These are phyloP conservation scores for Drosophila limbata DNA, from an alignment of 2,888 invertebrate species.

Conservation along the genomic window DNA sequence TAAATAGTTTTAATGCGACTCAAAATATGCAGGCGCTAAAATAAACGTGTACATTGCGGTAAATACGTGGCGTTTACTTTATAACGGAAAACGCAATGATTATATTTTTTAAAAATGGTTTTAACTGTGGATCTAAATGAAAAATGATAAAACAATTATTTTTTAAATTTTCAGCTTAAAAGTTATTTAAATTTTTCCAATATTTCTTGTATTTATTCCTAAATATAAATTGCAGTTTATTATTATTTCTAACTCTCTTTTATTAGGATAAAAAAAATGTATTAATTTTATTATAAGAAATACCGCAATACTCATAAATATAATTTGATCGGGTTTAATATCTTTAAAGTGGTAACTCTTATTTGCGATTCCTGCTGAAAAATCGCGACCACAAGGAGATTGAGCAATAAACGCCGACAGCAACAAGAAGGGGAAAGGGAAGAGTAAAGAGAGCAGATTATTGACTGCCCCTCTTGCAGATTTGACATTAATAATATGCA, in stretches of 20 bases:
- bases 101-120: neutral
- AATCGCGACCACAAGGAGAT: slow-evolving; percentile 8
- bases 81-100: slow-evolving; percentile 1
- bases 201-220: neutral
- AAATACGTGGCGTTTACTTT: slow-evolving; percentile 51
- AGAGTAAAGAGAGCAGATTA: neutral
- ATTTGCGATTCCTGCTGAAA: neutral
- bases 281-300: too few species aligned
- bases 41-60: slow-evolving; percentile 34
- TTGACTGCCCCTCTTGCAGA: slow-evolving; percentile 5
- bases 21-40: slow-evolving; percentile 65
- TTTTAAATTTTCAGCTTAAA: too few species aligned
- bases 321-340: too few species aligned
- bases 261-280: too few species aligned
- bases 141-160: too few species aligned
- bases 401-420: neutral
- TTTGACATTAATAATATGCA: slow-evolving; percentile 60
- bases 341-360: too few species aligned
- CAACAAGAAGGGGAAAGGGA: neutral
- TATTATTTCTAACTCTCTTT: neutral
- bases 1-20: slow-evolving; percentile 80
- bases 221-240: neutral
- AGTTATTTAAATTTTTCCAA: too few species aligned
- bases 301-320: too few species aligned
- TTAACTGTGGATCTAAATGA: too few species aligned